Evolutionary conservation across 2,888 invertebrate species (phyloP).

Genomic region (Abscondita cerata): DNA sequence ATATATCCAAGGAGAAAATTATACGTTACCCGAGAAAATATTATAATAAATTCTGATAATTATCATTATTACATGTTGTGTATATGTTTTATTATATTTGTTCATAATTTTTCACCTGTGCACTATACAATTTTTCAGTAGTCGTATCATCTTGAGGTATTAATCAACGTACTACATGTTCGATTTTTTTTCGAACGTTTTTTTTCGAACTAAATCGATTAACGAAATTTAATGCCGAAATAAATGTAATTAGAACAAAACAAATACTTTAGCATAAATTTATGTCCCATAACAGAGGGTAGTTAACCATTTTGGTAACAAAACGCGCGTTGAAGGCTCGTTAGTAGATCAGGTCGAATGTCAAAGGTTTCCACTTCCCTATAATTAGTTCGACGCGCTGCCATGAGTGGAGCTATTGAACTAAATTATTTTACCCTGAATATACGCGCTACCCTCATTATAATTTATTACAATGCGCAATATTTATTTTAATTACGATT

Average conservation of each 20-base stretch:
- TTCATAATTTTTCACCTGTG: conserved; percentile 59
- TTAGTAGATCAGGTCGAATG: conserved; percentile 60
- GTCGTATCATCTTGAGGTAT: conserved; percentile 56
- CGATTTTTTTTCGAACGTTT: no score
- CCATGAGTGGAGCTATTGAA: conserved; percentile 49
- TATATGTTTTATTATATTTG: conserved; percentile 61
- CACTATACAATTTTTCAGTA: conserved; percentile 62
- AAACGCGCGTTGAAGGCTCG: conserved; percentile 57
- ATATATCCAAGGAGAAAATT: conserved; percentile 55
- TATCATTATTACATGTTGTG: conserved; percentile 60
- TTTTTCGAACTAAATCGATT: no score
- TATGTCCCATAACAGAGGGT: conserved; percentile 15
- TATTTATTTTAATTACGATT: neutral
- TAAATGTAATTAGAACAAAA: conserved; percentile 7
- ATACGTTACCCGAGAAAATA: conserved; percentile 58
- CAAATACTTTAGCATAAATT: conserved; percentile 8
- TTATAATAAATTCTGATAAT: conserved; percentile 61
- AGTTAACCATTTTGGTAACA: conserved; percentile 50
- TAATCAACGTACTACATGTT: conserved; percentile 55
- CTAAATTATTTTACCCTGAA: conserved; percentile 27
- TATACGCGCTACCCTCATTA: neutral
- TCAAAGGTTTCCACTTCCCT: conserved; percentile 61
- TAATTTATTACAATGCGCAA: neutral
- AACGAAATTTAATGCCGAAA: neutral
- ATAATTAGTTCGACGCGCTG: conserved; percentile 57